These are phyloP conservation scores for Musca domestica DNA, from an alignment of 1,140 invertebrate genomes.

Conservation along the genomic window DNA sequence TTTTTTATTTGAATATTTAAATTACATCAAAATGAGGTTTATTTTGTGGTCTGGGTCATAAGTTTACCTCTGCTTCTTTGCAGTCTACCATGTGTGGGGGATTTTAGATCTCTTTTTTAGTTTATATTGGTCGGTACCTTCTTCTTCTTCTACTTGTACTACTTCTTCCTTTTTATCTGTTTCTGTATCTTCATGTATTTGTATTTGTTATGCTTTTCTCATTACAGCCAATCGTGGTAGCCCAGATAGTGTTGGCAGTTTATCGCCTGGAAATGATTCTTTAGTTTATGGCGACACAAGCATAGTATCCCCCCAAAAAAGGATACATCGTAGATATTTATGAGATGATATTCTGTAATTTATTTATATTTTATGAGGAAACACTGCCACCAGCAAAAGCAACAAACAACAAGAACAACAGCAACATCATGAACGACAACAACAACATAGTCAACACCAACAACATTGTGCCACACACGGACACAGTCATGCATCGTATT, in stretches of 20 bases:
- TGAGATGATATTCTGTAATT: constrained; percentile 19
- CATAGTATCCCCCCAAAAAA: constrained; percentile 29
- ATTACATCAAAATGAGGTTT: no score
- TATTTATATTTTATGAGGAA: constrained; percentile 22
- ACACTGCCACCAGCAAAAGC: neutral
- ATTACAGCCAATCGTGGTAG: constrained; percentile 21
- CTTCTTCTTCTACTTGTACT: neutral
- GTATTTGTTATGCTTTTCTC: constrained; percentile 16
- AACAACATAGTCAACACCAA: no score
- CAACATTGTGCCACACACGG: no score
- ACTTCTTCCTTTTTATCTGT: constrained; percentile 12
- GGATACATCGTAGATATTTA: constrained; percentile 31
- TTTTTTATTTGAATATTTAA: no score
- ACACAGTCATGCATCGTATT: no score
- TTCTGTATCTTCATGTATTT: neutral
- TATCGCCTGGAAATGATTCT: constrained; percentile 32
- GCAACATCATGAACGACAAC: no score
- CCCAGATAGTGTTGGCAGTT: constrained; percentile 13
- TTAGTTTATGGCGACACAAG: constrained; percentile 34
- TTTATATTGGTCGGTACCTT: constrained; percentile 6
- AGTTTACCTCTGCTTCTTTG: no score
- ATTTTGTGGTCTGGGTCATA: no score
- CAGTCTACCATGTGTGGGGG: neutral
- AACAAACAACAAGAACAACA: neutral
- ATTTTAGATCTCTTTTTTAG: neutral